phyloP scores from a whole-genome alignment of 2,888 invertebrate species.

The Drosophila rubida region DNA sequence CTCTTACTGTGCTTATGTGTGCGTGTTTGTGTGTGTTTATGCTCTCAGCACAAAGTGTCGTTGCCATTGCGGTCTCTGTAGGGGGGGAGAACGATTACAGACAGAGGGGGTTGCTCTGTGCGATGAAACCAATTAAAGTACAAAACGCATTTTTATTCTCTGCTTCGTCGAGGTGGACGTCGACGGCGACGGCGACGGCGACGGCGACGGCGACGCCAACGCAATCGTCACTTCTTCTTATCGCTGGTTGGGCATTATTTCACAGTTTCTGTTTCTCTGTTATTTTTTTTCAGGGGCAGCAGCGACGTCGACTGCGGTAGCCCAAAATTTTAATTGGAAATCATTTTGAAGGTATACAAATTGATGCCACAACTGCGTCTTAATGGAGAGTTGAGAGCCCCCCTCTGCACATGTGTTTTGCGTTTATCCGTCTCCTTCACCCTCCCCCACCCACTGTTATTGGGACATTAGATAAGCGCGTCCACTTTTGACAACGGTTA shows the following conservation, averaged over 20 bases:
- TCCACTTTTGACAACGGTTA: slow-evolving; percentile 30
- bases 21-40: slow-evolving; percentile 24
- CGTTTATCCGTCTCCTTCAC: slow-evolving; percentile 12
- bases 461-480: slow-evolving; percentile 29
- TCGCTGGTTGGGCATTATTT: slow-evolving; percentile 48
- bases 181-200: slow-evolving; percentile 11
- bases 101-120: slow-evolving; percentile 20
- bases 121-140: slow-evolving; percentile 62
- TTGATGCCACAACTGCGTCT: slow-evolving; percentile 13
- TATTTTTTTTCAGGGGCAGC: slow-evolving; percentile 1
- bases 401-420: not conserved
- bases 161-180: slow-evolving; percentile 7
- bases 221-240: slow-evolving; percentile 45
- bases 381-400: slow-evolving; percentile 1
- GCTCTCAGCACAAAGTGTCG: slow-evolving; percentile 45
- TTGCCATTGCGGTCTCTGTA: slow-evolving; percentile 34
- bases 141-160: slow-evolving; percentile 60
- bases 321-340: slow-evolving; percentile 55
- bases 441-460: not conserved
- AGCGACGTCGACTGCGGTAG: not conserved
- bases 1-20: slow-evolving; percentile 18
- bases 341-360: slow-evolving; percentile 33
- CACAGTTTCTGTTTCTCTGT: slow-evolving; percentile 7
- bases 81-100: slow-evolving; percentile 19
- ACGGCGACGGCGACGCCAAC: slow-evolving; percentile 32